These are phyloP conservation scores for Patella caerulea DNA, from an alignment of 2,888 invertebrate genomes.

Conservation along the genomic window DNA sequence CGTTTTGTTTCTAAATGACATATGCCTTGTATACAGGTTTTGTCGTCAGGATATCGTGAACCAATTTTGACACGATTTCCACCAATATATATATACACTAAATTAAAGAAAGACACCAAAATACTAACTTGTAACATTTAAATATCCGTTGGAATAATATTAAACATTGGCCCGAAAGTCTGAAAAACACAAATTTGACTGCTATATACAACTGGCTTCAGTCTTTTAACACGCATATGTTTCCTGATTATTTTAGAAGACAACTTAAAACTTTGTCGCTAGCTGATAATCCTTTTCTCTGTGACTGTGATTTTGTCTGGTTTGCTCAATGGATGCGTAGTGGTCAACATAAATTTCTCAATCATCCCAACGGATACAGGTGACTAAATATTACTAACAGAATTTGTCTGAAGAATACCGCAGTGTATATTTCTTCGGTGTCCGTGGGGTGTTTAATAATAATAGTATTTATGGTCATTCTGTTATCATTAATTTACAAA, in stretches of 20 bases:
- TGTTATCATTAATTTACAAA: conserved; percentile 13
- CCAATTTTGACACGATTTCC: no score
- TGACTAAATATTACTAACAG: conserved; percentile 11
- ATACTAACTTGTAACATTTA: no score
- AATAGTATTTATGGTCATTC: not conserved
- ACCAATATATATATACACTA: no score
- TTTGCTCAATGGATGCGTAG: conserved; percentile 33
- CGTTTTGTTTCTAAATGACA: no score
- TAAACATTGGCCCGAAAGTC: no score
- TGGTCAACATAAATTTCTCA: conserved; percentile 1
- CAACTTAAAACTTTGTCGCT: conserved; percentile 72
- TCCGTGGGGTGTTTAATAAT: not conserved
- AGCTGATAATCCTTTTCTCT: conserved; percentile 76
- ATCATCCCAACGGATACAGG: not conserved
- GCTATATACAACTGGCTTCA: no score
- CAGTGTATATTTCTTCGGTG: not conserved
- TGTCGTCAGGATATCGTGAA: no score
- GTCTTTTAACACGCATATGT: not conserved
- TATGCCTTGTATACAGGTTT: no score
- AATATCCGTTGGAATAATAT: no score
- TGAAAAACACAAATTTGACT: no score
- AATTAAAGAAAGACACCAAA: no score
- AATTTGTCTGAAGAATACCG: conserved; percentile 3
- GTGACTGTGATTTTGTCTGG: conserved; percentile 74
- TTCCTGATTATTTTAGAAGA: not conserved